These are phyloP conservation scores for Tachina fera DNA, from an alignment of 2,888 invertebrate genomes.

Conservation along the genomic window DNA sequence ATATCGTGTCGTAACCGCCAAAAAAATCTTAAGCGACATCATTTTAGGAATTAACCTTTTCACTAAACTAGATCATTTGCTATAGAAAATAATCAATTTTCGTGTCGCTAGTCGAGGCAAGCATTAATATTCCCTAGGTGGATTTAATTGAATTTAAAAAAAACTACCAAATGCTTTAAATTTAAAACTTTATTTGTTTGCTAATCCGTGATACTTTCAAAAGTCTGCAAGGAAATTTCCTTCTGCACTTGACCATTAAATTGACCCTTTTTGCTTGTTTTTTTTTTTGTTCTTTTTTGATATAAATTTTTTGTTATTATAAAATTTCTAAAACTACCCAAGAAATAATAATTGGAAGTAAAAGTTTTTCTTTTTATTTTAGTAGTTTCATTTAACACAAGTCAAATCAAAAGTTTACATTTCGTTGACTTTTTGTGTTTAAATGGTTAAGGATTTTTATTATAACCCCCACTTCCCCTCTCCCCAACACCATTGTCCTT, in stretches of 20 bases:
- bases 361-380: constrained; percentile 38
- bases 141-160: no score
- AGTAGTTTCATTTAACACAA: constrained; percentile 31
- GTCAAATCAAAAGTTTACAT: constrained; percentile 47
- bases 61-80: no score
- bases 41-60: no score
- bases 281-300: no score
- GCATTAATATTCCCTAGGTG: no score
- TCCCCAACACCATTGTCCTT: background rate
- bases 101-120: no score
- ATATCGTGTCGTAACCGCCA: no score
- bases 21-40: no score
- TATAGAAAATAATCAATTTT: no score
- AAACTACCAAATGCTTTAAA: no score
- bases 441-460: constrained; percentile 29
- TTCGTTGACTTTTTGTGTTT: background rate
- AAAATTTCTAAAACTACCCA: constrained; percentile 27
- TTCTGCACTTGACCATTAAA: constrained; percentile 31
- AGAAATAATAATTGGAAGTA: constrained; percentile 52
- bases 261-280: constrained; percentile 30
- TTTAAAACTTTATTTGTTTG: no score
- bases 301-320: background rate
- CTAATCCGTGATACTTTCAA: background rate
- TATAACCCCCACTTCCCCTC: background rate
- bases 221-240: background rate